Evolutionary conservation across 2,888 invertebrate species (phyloP).

Genomic region (Pediacus dermestoides): DNA sequence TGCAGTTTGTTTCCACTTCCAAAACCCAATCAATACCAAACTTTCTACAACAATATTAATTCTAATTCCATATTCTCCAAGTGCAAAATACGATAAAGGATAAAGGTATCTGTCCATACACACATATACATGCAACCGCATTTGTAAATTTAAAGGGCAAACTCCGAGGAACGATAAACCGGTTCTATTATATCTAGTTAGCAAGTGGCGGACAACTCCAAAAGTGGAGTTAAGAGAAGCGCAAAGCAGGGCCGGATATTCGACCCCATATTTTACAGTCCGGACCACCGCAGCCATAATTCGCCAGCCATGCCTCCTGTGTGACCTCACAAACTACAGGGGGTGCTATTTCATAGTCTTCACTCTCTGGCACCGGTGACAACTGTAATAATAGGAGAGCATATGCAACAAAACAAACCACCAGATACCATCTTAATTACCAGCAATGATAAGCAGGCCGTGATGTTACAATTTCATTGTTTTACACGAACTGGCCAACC

Average conservation of each 20-base stretch:
- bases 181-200: constrained; percentile 21
- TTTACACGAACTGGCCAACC: constrained; percentile 2
- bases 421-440: constrained; percentile 3
- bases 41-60: no score
- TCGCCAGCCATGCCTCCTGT: constrained; percentile 26
- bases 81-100: no score
- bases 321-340: constrained; percentile 5
- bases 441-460: no score
- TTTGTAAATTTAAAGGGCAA: constrained; percentile 1
- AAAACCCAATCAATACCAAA: no score
- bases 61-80: no score
- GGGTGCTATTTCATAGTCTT: neutral
- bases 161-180: constrained; percentile 9
- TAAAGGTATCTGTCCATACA: no score
- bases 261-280: constrained; percentile 35
- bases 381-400: neutral
- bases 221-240: constrained; percentile 24
- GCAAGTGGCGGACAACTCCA: constrained; percentile 20
- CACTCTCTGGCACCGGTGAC: neutral
- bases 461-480: no score
- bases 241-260: constrained; percentile 32
- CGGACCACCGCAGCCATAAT: constrained; percentile 31
- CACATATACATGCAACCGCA: no score
- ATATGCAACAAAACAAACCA: constrained; percentile 5
- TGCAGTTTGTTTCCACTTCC: no score